Base-by-base conservation (phyloP, 2,797 vertebrate genomes). In the Uromys caudimaculatus region DNA sequence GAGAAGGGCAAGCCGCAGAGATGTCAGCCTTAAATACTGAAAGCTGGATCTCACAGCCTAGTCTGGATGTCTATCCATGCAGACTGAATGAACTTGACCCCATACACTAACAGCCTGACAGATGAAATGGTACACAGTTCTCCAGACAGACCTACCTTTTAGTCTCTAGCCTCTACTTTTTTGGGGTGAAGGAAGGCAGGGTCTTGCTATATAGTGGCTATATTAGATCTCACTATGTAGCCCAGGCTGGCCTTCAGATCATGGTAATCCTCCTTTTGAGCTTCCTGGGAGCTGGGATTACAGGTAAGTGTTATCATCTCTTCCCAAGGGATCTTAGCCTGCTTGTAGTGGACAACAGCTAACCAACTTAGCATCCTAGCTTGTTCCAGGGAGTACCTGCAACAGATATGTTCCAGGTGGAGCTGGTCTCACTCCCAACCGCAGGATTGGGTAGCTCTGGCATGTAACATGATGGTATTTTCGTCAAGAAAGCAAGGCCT, bases 331-430 rank as follows among this genome's bases (percentile, higher is more conserved):
- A 47, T 47, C 24, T 62, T 44, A 17, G 56, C 58, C 81, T 11
- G 17, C 62, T 29, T 62, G 38, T 44, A 32, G 10, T 23, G 44
- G 58, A 17, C n/a, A 60, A 9, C 23, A 56, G n/a, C 54, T 38
- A 35, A 24, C 23, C 54, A 29, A 13, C 14, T 3, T 1, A 58
- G 52, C 27, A 76, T 17, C 44, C n/a, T 17, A 23, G 41, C 10
- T 29, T 73, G 71, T 35, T 89, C 38, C 29, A 11, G 29, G 29
- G 52, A 52, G 3, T 47, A 38, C 35, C 52, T 64, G 52, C 13
- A 14, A 35, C 38, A 44, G 3, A 0, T 14, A 2, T 0, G 1
- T 50, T 81, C 47, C 4, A 8, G 19, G 41, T 35, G 21, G 62
- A 29, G n/a, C 35, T 32, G 10, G 23, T 16, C 41, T 44, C 41